Evolutionary conservation across 2,113 vertebrate species (phyloP), one percentile per base, ranked within the genome.

Genomic region (Calyptommatus sinebrachiatus): DNA sequence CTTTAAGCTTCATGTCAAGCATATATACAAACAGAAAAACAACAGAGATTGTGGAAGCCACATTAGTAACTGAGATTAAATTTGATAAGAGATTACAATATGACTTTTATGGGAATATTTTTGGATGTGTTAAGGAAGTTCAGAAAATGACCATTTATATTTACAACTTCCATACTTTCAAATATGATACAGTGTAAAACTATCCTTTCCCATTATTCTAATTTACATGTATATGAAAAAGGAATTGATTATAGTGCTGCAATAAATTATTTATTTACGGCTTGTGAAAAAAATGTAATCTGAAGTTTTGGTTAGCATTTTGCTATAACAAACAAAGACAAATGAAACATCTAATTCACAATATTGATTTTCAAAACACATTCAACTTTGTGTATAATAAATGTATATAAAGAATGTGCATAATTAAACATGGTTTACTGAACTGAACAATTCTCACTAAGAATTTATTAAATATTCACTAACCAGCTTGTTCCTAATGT

Each of bases 401-500:
- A 41, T 41, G 35, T 41, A 5, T 41, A 67, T 22, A 8, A 83
- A 48, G 70, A 28, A 20, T 11, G 31, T 48, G 69, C 61, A 45
- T 45, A 0, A 0, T 1, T 2, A 24, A 71, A 70, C 26, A 66
- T 48, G 9, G 22, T 18, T 57, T 57, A 18, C 12, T 57, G 18
- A 18, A 12, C 53, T 57, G 53, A 57, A 57, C 53, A 62, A 26
- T 62, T 22, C 7, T 62, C 61, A 57, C 61, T 5, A 62, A 62
- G 61, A 62, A 26, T 9, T 26, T 62, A 28, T 20, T 46, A 60
- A 14, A 24, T 2, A 45, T 20, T 24, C n/a, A 80, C 96, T 97
- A 78, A 99, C 98, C 94, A 96, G 95, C 26, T 97, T 97, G 90
- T 97, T 99, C 86, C 93, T 94, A 84, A 96, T 82, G 84, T 99